Evolutionary conservation across 2,113 vertebrate species (phyloP).

Genomic region (Nycticebus coucang): DNA sequence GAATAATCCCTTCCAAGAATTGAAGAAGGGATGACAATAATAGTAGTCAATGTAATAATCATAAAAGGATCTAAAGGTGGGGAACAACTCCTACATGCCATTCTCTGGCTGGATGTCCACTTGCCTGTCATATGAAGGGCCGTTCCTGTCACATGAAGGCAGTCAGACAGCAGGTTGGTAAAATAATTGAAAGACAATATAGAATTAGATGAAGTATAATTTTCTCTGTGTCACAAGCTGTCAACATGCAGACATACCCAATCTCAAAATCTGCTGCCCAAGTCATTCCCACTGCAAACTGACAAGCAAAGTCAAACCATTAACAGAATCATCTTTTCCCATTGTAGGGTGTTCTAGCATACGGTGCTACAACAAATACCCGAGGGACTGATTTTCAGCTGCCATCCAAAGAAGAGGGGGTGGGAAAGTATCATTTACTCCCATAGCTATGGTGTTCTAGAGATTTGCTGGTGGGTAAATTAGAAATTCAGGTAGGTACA

Average conservation of each 20-base stretch:
- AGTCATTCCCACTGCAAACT: background rate
- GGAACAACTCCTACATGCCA: background rate
- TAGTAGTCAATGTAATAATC: background rate
- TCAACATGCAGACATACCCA: background rate
- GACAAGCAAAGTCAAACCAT: background rate
- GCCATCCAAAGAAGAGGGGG: background rate
- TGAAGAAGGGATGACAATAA: background rate
- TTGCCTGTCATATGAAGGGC: background rate
- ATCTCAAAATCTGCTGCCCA: background rate
- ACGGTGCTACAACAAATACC: fast-evolving
- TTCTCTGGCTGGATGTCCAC: background rate
- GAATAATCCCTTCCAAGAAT: background rate
- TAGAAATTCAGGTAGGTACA: background rate
- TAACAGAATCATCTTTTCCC: background rate
- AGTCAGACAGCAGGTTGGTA: background rate
- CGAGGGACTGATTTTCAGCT: background rate
- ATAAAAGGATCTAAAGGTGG: background rate
- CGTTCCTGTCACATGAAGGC: background rate
- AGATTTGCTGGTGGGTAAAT: background rate
- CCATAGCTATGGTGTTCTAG: no score
- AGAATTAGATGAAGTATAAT: background rate
- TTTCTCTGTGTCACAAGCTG: background rate
- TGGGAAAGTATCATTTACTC: background rate
- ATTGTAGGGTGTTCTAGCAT: background rate
- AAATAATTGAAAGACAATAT: background rate